These are phyloP conservation scores for Mamestra brassicae DNA, from an alignment of 2,888 invertebrate species.

Conservation along the genomic window DNA sequence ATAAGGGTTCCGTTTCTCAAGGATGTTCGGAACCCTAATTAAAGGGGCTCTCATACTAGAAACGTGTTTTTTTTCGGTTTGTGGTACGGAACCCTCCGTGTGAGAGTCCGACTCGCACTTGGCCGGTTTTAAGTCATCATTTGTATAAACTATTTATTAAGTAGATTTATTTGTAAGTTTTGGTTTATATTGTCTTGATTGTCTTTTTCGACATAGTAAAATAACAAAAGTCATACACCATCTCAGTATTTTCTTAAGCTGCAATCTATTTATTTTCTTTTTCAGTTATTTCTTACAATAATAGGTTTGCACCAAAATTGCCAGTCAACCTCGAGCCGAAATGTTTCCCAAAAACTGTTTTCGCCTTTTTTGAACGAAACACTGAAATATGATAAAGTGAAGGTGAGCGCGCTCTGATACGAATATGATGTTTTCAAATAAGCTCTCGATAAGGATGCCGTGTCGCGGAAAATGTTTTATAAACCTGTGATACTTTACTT, in stretches of 20 bases:
- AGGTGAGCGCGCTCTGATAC: slow-evolving; percentile 58
- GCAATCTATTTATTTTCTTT: neutral
- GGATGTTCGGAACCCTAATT: no score
- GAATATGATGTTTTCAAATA: slow-evolving; percentile 66
- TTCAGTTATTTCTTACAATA: neutral
- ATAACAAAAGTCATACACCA: neutral
- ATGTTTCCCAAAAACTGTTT: slow-evolving; percentile 35
- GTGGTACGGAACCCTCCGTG: no score
- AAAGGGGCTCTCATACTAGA: no score
- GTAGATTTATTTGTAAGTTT: neutral
- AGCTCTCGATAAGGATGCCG: slow-evolving; percentile 60
- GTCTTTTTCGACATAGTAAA: neutral
- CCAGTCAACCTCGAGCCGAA: slow-evolving; percentile 25
- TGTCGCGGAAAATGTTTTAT: slow-evolving; percentile 62
- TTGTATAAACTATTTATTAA: neutral
- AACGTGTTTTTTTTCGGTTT: no score
- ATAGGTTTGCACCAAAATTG: slow-evolving; percentile 8
- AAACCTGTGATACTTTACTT: slow-evolving; percentile 64
- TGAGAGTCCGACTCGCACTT: no score
- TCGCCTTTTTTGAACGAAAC: slow-evolving; percentile 38
- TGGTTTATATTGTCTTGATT: neutral
- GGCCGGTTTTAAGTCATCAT: neutral
- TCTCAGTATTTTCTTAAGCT: neutral
- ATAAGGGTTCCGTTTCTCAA: no score
- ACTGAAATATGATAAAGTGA: slow-evolving; percentile 54